These are phyloP conservation scores for Odontocolon sp. DNA, from an alignment of 2,888 invertebrate genomes.

Conservation along the genomic window DNA sequence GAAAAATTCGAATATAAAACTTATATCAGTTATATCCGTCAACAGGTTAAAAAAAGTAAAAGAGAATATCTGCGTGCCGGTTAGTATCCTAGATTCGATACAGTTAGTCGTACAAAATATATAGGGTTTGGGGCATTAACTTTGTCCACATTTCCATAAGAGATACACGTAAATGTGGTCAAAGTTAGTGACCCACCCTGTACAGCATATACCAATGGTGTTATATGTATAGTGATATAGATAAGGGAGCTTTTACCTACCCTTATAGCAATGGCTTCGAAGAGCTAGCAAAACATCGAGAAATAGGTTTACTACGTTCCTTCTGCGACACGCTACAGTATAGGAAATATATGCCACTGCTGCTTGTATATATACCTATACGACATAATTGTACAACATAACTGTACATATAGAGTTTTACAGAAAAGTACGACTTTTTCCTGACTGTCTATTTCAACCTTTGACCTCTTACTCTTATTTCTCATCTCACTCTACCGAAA, in stretches of 20 bases:
- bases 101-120: neutral
- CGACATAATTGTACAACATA: too few relatives aligned
- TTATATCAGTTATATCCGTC: too few relatives aligned
- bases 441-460: conserved; percentile 39
- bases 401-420: too few relatives aligned
- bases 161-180: too few relatives aligned
- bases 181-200: too few relatives aligned
- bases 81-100: conserved; percentile 7
- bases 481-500: conserved; percentile 15
- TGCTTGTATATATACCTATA: neutral
- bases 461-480: conserved; percentile 37
- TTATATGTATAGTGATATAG: conserved; percentile 7
- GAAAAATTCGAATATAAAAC: too few relatives aligned
- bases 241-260: conserved; percentile 35
- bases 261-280: conserved; percentile 11
- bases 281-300: conserved; percentile 23
- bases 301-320: conserved; percentile 28
- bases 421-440: conserved; percentile 36
- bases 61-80: too few relatives aligned
- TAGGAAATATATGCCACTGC: too few relatives aligned
- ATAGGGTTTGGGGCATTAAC: too few relatives aligned
- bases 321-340: conserved; percentile 19
- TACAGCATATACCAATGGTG: neutral
- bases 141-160: too few relatives aligned
- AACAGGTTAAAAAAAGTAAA: too few relatives aligned